phyloP scores from a whole-genome alignment of 2,888 invertebrate genomes.

The Calliopum simillimum region DNA sequence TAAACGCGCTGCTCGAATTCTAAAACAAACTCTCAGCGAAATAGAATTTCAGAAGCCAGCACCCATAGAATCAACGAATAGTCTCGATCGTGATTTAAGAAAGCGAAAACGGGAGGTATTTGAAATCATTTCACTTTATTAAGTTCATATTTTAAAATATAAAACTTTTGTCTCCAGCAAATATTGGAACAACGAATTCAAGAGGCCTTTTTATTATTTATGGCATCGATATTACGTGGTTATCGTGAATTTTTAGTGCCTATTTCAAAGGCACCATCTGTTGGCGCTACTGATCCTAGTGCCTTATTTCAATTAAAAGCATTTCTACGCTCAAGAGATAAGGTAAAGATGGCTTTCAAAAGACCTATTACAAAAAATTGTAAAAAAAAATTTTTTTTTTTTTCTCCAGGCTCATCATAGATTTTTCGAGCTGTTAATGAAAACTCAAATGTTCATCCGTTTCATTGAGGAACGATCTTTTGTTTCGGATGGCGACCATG shows the following conservation, averaged over 20 bases:
- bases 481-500: conserved; percentile 97
- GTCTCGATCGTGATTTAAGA: conserved; percentile 85
- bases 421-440: conserved; percentile 89
- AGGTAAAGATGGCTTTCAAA: conserved; percentile 67
- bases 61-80: conserved; percentile 71
- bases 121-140: not conserved
- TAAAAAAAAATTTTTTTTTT: not conserved
- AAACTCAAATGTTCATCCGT: conserved; percentile 97
- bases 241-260: conserved; percentile 90
- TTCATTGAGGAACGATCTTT: conserved; percentile 99
- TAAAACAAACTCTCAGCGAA: conserved; percentile 82
- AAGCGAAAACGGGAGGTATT: conserved; percentile 78
- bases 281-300: conserved; percentile 94
- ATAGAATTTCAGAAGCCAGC: conserved; percentile 74
- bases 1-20: conserved; percentile 85
- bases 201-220: conserved; percentile 96
- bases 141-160: not conserved
- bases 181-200: conserved; percentile 93
- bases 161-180: conserved; percentile 70
- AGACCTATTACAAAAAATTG: conserved; percentile 30
- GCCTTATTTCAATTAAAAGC: conserved; percentile 94
- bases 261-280: conserved; percentile 92
- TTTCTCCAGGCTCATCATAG: conserved; percentile 76
- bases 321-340: conserved; percentile 89
- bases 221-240: conserved; percentile 91